Evolutionary conservation across 2,888 invertebrate genomes (phyloP), one percentile per base, ranked within the genome.

Genomic region (Dromius quadrimaculatus): DNA sequence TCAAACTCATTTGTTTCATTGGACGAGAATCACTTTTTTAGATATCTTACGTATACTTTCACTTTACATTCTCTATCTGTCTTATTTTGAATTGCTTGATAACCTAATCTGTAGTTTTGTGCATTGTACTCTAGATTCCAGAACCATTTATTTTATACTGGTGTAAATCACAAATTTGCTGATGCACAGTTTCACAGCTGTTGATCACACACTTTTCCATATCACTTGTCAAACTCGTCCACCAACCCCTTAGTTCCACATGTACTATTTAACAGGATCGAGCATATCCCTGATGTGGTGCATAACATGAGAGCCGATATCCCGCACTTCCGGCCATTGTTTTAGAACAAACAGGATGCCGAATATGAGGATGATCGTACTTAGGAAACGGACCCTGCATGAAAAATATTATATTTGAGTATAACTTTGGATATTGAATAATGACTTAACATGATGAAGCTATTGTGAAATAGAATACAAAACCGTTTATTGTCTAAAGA

Each of bases 301-400:
- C 84, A 92, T 87, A 74, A 92, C 87, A 77, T 93, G 92, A 74
- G 91, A 90, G 15, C 92, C 92, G 74, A 93, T 89, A 78, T 93
- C 93, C 80, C 90, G 87, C 76, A 94, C 90, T 82, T 94, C 94
- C 65, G 94, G 94, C 94, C 94, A 95, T 80, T 94, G 94, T 80
- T 92, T 91, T 81, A 94, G 87, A 76, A 94, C 90, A 86, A 94
- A 90, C 76, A 94, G 90, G 77, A 93, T 89, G 70, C 92, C 86
- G 84, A 93, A 88, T 73, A 94, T 91, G 75, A 93, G 90, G 75
- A 93, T 82, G 78, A 91, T 89, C 65, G 95, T 95, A 73, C 94
- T 93, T 80, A 95, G 84, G 76, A 94, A 93, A 79, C 94, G 90
- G 77, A 94, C 92, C 85, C 94, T 94, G 86, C 62, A 87, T 86